Evolutionary conservation across 2,888 invertebrate genomes (phyloP).

Genomic region (Punctoribates punctum): DNA sequence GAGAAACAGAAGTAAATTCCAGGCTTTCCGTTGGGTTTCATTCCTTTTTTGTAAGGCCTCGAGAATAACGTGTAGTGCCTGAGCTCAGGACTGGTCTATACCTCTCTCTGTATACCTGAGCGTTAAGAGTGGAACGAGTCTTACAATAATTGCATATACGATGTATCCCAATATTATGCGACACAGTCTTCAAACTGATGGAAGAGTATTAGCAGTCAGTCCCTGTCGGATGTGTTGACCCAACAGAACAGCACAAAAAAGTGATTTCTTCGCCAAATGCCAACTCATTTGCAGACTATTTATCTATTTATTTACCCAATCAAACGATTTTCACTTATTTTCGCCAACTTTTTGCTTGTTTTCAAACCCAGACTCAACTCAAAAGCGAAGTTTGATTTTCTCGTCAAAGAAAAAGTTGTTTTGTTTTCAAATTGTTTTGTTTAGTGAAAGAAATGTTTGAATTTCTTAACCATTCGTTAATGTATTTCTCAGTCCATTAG

Average conservation of each 20-base stretch:
- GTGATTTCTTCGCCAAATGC: no score
- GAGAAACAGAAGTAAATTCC: constrained; percentile 15
- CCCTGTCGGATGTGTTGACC: constrained; percentile 3
- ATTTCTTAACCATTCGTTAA: constrained; percentile 14
- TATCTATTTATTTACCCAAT: no score
- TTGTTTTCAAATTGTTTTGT: background rate
- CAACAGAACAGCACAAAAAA: background rate
- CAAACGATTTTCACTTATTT: no score
- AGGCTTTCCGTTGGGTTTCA: background rate
- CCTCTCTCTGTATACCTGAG: background rate
- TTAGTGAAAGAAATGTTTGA: background rate
- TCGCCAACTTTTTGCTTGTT: no score
- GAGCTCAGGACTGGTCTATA: background rate
- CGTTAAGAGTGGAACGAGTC: background rate
- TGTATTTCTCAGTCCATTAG: no score
- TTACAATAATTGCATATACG: background rate
- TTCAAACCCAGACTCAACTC: no score
- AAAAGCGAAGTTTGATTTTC: no score
- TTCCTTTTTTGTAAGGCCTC: background rate
- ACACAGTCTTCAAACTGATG: constrained; percentile 19
- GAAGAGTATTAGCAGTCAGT: background rate
- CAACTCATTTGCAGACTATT: no score
- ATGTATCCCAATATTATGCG: background rate
- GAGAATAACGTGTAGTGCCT: constrained; percentile 3
- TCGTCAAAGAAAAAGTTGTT: no score